These are phyloP conservation scores for Garrulus glandarius DNA, from an alignment of 2,797 vertebrate genomes.

Conservation along the genomic window DNA sequence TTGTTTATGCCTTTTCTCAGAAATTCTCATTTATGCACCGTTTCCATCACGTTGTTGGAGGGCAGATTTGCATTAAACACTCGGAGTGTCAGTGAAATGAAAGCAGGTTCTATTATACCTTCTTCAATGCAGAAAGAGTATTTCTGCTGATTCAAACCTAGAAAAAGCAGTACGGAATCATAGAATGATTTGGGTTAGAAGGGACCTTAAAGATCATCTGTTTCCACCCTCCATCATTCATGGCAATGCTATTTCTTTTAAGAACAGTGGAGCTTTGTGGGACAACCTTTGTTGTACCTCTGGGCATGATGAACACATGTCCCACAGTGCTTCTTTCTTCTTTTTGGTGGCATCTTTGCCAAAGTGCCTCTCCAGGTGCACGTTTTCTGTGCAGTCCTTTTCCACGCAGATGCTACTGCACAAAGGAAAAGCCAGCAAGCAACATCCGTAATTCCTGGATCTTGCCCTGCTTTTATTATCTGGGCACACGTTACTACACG, in stretches of 20 bases:
- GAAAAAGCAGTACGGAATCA: not conserved
- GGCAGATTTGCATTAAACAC: not conserved
- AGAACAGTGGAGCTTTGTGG: not conserved
- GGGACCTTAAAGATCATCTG: not conserved
- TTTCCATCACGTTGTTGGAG: not conserved
- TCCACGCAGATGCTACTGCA: not conserved
- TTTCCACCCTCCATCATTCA: not conserved
- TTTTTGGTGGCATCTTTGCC: not conserved
- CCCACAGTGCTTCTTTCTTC: not conserved
- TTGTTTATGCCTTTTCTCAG: not conserved
- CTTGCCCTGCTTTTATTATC: not conserved
- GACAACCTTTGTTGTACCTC: not conserved
- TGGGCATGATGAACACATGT: rapidly evolving
- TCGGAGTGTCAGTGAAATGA: not conserved
- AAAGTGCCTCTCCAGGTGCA: not conserved
- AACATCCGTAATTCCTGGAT: not conserved
- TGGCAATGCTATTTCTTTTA: not conserved
- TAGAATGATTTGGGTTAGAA: not conserved
- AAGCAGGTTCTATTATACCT: not conserved
- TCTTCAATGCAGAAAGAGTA: not conserved
- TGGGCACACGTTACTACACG: not conserved
- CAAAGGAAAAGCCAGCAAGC: not conserved
- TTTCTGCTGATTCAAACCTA: not conserved
- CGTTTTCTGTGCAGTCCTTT: not conserved
- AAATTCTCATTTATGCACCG: not conserved